Evolutionary conservation across 2,797 vertebrate species (phyloP), one percentile per base, ranked within the genome.

Genomic region (Hippoglossus hippoglossus): DNA sequence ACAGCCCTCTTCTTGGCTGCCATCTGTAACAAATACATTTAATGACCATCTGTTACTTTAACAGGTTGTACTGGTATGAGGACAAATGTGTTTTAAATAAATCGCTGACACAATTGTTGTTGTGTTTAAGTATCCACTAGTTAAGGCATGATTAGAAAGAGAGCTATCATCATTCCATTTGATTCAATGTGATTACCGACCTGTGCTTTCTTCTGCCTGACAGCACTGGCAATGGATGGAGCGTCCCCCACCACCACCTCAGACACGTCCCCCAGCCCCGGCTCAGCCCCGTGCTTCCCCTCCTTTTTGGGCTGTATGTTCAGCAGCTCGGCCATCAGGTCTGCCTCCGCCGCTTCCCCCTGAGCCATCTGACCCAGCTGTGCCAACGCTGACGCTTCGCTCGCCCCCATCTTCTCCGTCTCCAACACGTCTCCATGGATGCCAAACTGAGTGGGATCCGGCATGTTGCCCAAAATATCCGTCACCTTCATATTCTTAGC

Each of bases 401-500:
- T 80, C 0, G 91, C 87, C 80, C 99, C 98, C 77, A 93, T 87
- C 92, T 97, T 97, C 91, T 99, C 98, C 11, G 92, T 90, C 83
- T 99, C 98, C 24, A 96, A 46, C 26, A 95, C 92, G 47, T 99
- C 98, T 8, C 98, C 97, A 0, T 99, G 98, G 85, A 99, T 98
- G 70, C 97, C 98, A 82, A 99, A 99, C 73, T 99, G 98, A n/a
- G 98, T 99, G 52, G 98, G 98, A 87, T 99, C 98, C 1, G 98
- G 98, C 98, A 99, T 99, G 88, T 98, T 98, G 15, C 97, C 98
- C 85, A 99, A 89, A 89, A 99, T 97, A 89, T 99, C 98, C 0
- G 97, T 99, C 82, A 99, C 98, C 92, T 97, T 97, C 91, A 99
- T 99, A 66, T 99, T 99, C 89, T 98, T 99, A 65, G 98, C 98